Evolutionary conservation across 1,140 invertebrate genomes (phyloP), one percentile per base, ranked within the genome.

Genomic region (Diuraphis noxia): DNA sequence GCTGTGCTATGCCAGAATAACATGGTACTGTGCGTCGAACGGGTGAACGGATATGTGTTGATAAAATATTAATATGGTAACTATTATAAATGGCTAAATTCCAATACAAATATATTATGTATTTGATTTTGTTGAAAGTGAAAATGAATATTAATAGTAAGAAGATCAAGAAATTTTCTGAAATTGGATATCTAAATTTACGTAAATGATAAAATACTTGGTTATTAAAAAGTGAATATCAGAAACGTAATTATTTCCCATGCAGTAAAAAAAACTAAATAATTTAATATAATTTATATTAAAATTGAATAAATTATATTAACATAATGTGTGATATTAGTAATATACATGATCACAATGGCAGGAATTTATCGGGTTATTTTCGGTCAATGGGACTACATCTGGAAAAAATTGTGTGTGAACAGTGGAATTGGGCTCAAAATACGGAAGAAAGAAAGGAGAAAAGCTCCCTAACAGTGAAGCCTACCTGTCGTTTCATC

Each of bases 341-440:
- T 17, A 46, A 1, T 63, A 17, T 72, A n/a, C 0, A n/a, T 13
- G 30, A 72, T n/a, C 30, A n/a, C 30, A n/a, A 4, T n/a, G 5
- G 13, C 30, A 17, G 34, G 13, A 17, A 72, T n/a, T 72, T n/a
- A 6, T n/a, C 0, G 0, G 23, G 13, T 5, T 30, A 0, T 6
- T 72, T 72, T 63, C 6, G 30, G n/a, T 17, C 5, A 72, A n/a
- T 19, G 10, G 4, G 56, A 72, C 30, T 56, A 56, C 52, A 23
- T 56, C 9, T 72, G 56, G 13, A 72, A 13, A 72, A n/a, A 72
- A 72, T 72, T 13, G 4, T 13, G 5, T 13, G 13, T 13, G 10
- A n/a, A 17, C 30, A 72, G 56, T n/a, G n/a, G 13, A n/a, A 72
- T 23, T n/a, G n/a, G 1, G 9, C 30, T 72, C 10, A 5, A 13